A percentile compares a stretch with the other conserved stretches of the same genome.
phyloP scores from a whole-genome alignment of 92 coral and sea anemone genomes.

The Muricea muricata region DNA sequence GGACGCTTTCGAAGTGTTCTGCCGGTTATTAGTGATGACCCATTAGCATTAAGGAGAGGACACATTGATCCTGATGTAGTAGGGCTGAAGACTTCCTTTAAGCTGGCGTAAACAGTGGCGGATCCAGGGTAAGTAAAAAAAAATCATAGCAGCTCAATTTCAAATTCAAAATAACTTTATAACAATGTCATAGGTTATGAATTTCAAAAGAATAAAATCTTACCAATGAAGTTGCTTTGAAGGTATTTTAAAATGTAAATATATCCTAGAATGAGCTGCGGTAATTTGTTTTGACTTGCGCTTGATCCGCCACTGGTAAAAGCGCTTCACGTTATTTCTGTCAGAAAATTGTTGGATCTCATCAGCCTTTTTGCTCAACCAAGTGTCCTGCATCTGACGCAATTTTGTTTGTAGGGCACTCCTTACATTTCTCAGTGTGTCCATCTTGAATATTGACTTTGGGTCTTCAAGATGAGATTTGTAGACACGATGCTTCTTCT shows the following conservation, averaged over 20 bases:
- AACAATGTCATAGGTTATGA: too few species aligned
- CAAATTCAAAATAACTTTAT: too few species aligned
- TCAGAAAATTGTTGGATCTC: slow-evolving; percentile 50
- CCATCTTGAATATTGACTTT: background rate
- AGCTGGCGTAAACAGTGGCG: background rate
- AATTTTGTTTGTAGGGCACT: slow-evolving; percentile 48
- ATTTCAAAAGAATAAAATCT: too few species aligned
- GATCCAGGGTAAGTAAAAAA: too few species aligned
- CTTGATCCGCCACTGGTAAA: too few species aligned
- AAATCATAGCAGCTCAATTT: too few species aligned
- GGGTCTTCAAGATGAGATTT: background rate
- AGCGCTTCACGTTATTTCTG: slow-evolving; percentile 41
- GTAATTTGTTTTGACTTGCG: too few species aligned
- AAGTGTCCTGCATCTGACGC: slow-evolving; percentile 58
- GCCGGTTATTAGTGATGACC: background rate
- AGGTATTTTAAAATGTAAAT: too few species aligned
- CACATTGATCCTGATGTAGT: background rate
- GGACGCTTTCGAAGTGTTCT: background rate
- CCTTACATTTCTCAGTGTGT: background rate
- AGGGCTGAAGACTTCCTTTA: slow-evolving; percentile 17
- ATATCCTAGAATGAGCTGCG: too few species aligned
- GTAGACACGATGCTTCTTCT: background rate
- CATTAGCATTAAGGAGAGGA: background rate
- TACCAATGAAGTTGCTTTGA: too few species aligned
- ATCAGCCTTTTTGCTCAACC: slow-evolving; percentile 58